phyloP scores from a whole-genome alignment of 2,113 vertebrate genomes.

The Chamaea fasciata region DNA sequence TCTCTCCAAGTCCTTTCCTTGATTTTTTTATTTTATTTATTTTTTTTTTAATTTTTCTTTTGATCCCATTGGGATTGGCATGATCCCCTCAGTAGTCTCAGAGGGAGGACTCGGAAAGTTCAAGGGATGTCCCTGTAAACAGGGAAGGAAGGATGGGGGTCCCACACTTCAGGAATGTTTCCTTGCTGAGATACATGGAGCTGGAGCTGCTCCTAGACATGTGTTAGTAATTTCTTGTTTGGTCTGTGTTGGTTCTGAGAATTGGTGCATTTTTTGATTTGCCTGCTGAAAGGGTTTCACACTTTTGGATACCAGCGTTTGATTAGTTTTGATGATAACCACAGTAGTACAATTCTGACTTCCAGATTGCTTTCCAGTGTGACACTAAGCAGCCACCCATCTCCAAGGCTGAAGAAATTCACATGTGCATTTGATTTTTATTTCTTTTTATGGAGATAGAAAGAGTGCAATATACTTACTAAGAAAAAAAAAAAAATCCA shows the following conservation, averaged over 20 bases:
- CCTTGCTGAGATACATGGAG: not conserved
- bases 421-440: slow-evolving; percentile 35
- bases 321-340: slow-evolving; percentile 66
- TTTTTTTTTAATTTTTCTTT: no score
- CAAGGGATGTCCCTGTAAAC: not conserved
- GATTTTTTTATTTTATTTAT: not conserved
- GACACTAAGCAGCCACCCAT: slow-evolving; percentile 46
- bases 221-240: slow-evolving; percentile 54
- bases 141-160: not conserved
- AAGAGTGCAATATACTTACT: not conserved
- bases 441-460: not conserved
- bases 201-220: slow-evolving; percentile 5
- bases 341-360: slow-evolving; percentile 41
- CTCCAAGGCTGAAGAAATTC: slow-evolving; percentile 44
- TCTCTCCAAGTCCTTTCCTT: not conserved
- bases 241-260: slow-evolving; percentile 11
- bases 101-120: not conserved
- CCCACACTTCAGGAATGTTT: not conserved
- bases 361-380: slow-evolving; percentile 31
- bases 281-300: slow-evolving; percentile 56
- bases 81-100: not conserved
- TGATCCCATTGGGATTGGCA: not conserved
- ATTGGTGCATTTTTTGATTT: slow-evolving; percentile 19
- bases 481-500: not conserved
- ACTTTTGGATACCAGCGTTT: not conserved